Evolutionary conservation across 2,888 invertebrate species (phyloP), one percentile per base, ranked within the genome.

Genomic region (Heliconius aoede): DNA sequence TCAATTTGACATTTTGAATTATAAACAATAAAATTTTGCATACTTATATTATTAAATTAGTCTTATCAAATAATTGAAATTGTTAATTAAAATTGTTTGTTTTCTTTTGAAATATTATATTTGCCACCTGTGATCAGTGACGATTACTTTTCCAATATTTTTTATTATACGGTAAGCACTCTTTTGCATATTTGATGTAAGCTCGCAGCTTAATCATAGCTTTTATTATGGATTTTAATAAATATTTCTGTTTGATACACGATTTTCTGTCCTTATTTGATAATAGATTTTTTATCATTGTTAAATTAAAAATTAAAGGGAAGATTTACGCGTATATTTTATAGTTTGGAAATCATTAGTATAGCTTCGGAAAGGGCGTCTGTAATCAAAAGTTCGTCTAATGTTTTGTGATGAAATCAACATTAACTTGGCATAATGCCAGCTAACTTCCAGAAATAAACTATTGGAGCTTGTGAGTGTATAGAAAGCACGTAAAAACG

Each of bases 391-490:
- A 46, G 30, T 72, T 67, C 64, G 61, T 32, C 46, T 73, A 72
- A 75, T 77, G 69, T 75, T 89, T 91, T 89, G 89, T 86, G 89
- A 89, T 88, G 87, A 87, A 88, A 76, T 85, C 84, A 62, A 81
- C 74, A 80, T 73, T 18, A 40, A 65, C 36, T 84, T 93, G 93
- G 93, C 92, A 71, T 24, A 2, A 24, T 81, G 92, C 93, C 93
- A 93, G 86, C 77, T 72, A 77, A 82, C 82, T 83, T 89, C 91
- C 89, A 83, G 84, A 92, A 93, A 92, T 93, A 94, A 89, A 86
- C 83, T 77, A 72, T 62, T 76, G 62, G 78, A 77, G 67, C 46
- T 64, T 82, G 83, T 82, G 68, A 77, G 82, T 84, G 83, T 79
- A 74, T 76, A 77, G 64, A 80, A 79, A 77, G 69, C 78, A 73